Evolutionary conservation across 37 sponge, comb jelly and placozoan species (phyloP), one percentile per base, ranked within the genome.

Genomic region (Ianthella basta): DNA sequence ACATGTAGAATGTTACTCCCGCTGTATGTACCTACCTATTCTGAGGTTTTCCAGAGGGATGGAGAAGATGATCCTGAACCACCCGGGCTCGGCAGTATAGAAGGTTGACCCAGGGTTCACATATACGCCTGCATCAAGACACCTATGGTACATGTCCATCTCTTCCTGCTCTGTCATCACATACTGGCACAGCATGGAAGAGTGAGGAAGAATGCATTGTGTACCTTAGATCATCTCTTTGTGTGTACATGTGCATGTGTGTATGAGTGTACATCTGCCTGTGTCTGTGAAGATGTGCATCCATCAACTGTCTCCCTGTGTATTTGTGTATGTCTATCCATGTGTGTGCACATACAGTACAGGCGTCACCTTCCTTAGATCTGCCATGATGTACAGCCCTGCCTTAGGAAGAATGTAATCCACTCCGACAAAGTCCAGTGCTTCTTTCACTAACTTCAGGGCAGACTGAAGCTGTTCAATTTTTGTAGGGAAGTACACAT

Each of bases 281-380:
- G n/a, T n/a, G n/a, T n/a, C n/a, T n/a, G n/a, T n/a, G n/a, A n/a
- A n/a, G n/a, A n/a, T n/a, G n/a, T n/a, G n/a, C n/a, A n/a, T n/a
- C n/a, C n/a, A n/a, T n/a, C n/a, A n/a, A n/a, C n/a, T n/a, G n/a
- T n/a, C n/a, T n/a, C n/a, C n/a, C n/a, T n/a, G n/a, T n/a, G n/a
- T n/a, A n/a, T n/a, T n/a, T n/a, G n/a, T n/a, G n/a, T n/a, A n/a
- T n/a, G n/a, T n/a, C n/a, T n/a, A n/a, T n/a, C n/a, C n/a, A n/a
- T n/a, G n/a, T n/a, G n/a, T n/a, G n/a, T n/a, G n/a, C 50, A 3
- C 50, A 44, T 29, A 61, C 29, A 70, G n/a, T n/a, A n/a, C n/a
- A n/a, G n/a, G n/a, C n/a, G n/a, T n/a, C 25, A 50, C 78, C 78
- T 75, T 75, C 54, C 54, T 75, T 1, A 75, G 54, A 23, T 75